Evolutionary conservation across 2,113 vertebrate genomes (phyloP).

Genomic region (Progne subis): DNA sequence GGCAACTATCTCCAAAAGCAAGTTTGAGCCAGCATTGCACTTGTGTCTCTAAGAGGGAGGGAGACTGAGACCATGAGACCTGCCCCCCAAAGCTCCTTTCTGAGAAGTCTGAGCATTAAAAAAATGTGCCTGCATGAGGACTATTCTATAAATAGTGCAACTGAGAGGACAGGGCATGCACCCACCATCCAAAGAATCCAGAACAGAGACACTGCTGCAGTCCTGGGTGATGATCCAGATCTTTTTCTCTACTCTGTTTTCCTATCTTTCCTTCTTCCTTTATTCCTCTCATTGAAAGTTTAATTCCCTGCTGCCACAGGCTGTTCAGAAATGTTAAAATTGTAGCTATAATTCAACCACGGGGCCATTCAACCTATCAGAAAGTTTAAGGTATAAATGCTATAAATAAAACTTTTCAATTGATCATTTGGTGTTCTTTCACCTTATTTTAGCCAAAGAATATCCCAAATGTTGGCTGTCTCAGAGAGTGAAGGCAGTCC

Average conservation of each 20-base stretch:
- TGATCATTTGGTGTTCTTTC: background rate
- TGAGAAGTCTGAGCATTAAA: background rate
- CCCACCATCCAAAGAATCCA: background rate
- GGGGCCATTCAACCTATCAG: background rate
- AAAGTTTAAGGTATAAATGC: background rate
- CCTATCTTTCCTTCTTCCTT: background rate
- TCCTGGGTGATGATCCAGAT: background rate
- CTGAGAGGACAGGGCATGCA: fast-evolving
- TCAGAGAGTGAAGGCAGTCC: background rate
- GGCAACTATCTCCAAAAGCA: background rate
- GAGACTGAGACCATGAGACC: fast-evolving
- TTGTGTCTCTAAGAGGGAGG: background rate
- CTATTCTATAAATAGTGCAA: background rate
- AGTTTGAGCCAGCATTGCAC: background rate
- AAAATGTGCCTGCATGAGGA: fast-evolving
- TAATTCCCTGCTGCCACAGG: background rate
- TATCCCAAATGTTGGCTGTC: background rate
- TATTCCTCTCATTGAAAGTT: background rate
- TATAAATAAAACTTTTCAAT: background rate
- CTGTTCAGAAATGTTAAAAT: background rate
- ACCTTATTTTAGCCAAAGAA: background rate
- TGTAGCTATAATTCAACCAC: background rate
- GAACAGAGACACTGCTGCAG: background rate
- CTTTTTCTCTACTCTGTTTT: background rate
- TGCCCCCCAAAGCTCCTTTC: background rate